Evolutionary conservation across 2,113 vertebrate species (phyloP).

Genomic region (Ardeotis arabs): DNA sequence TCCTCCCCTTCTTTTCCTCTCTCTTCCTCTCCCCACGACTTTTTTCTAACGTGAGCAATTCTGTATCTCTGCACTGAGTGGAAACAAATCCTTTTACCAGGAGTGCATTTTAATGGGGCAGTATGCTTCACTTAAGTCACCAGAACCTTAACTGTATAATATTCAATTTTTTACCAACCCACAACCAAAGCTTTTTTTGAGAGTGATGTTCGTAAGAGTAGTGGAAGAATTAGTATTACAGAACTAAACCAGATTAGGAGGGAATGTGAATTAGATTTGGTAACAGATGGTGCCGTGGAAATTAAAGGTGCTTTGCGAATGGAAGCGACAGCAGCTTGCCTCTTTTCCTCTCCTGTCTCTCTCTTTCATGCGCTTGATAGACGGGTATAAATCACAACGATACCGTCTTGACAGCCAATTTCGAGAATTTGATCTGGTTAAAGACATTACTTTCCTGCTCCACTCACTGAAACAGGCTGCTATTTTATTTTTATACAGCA

Average conservation of each 20-base stretch:
- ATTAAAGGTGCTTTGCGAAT: conserved; percentile 95
- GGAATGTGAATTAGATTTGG: conserved; percentile 98
- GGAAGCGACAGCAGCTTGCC: conserved; percentile 84
- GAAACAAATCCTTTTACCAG: conserved; percentile 75
- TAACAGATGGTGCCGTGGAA: conserved; percentile 97
- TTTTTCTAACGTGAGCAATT: conserved; percentile 56
- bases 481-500: conserved; percentile 67
- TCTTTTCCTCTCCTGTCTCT: conserved; percentile 72
- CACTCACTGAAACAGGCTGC: conserved; percentile 72
- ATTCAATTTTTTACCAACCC: conserved; percentile 69
- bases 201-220: conserved; percentile 73
- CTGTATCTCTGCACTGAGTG: conserved; percentile 49
- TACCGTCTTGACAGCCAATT: conserved; percentile 99
- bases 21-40: neutral
- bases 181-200: conserved; percentile 60
- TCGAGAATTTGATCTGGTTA: conserved; percentile 99
- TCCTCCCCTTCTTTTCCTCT: neutral
- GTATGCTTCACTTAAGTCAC: conserved; percentile 56
- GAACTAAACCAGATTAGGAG: conserved; percentile 95
- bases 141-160: conserved; percentile 68
- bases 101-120: conserved; percentile 63
- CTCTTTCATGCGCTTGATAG: conserved; percentile 84
- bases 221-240: conserved; percentile 90
- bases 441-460: conserved; percentile 88
- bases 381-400: conserved; percentile 98